Percentiles rank a stretch among this genome's conserved stretches.
Evolutionary conservation across 2,888 invertebrate genomes (phyloP).

Genomic region (Trichopria drosophilae): DNA sequence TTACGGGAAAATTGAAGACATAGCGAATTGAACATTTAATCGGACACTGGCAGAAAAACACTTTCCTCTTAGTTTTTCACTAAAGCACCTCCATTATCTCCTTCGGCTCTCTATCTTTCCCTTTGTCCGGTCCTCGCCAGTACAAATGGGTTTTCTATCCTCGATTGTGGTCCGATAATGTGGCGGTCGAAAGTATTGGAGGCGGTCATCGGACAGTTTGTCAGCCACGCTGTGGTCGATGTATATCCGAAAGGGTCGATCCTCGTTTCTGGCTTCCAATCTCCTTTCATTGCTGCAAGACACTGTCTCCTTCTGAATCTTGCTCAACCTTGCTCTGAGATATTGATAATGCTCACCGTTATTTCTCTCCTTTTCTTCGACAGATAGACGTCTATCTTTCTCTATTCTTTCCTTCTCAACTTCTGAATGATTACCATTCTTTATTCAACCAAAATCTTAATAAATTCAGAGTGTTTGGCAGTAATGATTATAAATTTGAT

Average conservation of each 20-base stretch:
- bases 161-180: slow-evolving; percentile 55
- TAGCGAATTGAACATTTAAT: no score
- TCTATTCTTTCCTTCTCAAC: no score
- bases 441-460: no score
- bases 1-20: no score
- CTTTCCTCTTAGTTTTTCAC: slow-evolving; percentile 21
- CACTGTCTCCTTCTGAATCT: neutral
- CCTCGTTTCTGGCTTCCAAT: slow-evolving; percentile 24
- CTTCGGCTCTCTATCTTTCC: slow-evolving; percentile 25
- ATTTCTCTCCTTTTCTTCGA: no score
- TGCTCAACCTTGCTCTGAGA: no score
- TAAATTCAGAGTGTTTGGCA: no score
- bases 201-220: slow-evolving; percentile 53
- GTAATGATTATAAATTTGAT: no score
- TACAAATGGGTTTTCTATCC: slow-evolving; percentile 54
- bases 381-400: no score
- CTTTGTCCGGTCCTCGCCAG: slow-evolving; percentile 39
- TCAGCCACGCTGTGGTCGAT: slow-evolving; percentile 51
- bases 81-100: slow-evolving; percentile 32
- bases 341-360: no score
- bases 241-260: slow-evolving; percentile 44
- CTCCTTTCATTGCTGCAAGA: slow-evolving; percentile 12
- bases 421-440: no score
- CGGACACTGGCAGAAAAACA: slow-evolving; percentile 2
- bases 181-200: slow-evolving; percentile 49